Conservation (phyloP, 2,113 vertebrate genomes). For the Etheostoma spectabile region DNA sequence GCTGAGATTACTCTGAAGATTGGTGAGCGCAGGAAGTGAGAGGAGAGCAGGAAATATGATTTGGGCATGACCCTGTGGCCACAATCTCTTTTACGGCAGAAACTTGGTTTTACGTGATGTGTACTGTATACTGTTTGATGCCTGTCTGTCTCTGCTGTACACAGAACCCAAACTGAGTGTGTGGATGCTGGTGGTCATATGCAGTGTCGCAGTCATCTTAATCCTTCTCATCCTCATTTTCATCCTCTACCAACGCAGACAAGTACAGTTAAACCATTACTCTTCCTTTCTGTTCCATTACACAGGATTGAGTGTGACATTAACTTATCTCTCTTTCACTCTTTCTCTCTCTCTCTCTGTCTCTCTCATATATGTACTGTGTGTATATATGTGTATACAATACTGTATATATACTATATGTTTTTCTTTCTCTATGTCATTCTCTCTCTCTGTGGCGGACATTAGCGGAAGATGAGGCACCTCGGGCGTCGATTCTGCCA, state of each 20-base stretch:
- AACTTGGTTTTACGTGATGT: slow-evolving; percentile 19
- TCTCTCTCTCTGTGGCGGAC: slow-evolving; percentile 24
- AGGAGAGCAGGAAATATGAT: slow-evolving; percentile 55
- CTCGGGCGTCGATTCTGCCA: slow-evolving; percentile 73
- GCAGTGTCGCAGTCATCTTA: slow-evolving; percentile 57
- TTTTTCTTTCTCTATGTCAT: not conserved
- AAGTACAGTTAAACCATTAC: slow-evolving; percentile 51
- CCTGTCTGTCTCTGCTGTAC: slow-evolving; percentile 20
- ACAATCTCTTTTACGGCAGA: slow-evolving; percentile 18
- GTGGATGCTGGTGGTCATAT: slow-evolving; percentile 75
- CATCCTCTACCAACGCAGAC: slow-evolving; percentile 62
- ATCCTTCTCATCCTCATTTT: slow-evolving; percentile 67
- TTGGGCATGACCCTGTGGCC: slow-evolving; percentile 44
- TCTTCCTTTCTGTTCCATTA: slow-evolving; percentile 18
- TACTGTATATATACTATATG: no score
- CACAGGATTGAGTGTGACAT: not conserved
- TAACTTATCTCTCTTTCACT: slow-evolving; percentile 5
- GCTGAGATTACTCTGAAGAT: slow-evolving; percentile 63
- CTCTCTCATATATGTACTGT: no score
- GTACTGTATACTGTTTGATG: slow-evolving; percentile 16
- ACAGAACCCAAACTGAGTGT: slow-evolving; percentile 64
- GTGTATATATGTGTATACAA: no score
- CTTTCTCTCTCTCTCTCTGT: not conserved
- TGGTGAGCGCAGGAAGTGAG: slow-evolving; percentile 75
- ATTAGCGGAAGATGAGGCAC: slow-evolving; percentile 57